Base-by-base conservation (phyloP, 2,888 invertebrate species). In the Gymnoscelis rufifasciata region DNA sequence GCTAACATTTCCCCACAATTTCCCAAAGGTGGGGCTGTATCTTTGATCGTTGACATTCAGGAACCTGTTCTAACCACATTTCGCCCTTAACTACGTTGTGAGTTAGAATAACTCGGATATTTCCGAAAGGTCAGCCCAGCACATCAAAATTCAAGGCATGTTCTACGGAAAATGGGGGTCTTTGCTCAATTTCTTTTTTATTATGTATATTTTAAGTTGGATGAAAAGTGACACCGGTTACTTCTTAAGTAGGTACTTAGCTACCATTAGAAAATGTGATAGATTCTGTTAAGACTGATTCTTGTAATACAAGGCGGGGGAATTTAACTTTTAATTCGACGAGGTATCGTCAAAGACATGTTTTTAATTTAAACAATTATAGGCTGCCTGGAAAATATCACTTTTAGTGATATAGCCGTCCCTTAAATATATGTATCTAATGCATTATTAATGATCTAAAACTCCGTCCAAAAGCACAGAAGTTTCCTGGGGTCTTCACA, bases 71-170 rank as follows among this genome's bases (percentile, higher is more conserved):
- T 33, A 33, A 41, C 31, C 23, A 27, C 44, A 33, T 27, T 30
- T 38, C 36, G 13, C 29, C 35, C n/a, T 11, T 44, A 47, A 44
- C 46, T 33, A 13, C 30, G 48, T 52, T 46, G 42, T 43, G 30
- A 47, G 53, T 51, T 52, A 43, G 41, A 54, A 46, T 56, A 52
- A 48, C 51, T 50, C 45, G 51, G 47, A 45, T 52, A 45, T 59
- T 58, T 56, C 43, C 37, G 38, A 43, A 50, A 49, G 50, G 51
- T 43, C 38, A 37, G 28, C 23, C 38, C 8, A 31, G 33, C 37
- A 43, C 51, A 70, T 75, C 65, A 70, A 68, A 65, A 78, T 77
- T 77, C 78, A 72, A 61, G 60, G 52, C 71, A 58, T 54, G 68
- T 56, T 53, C 54, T 52, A 51, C 60, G 62, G 66, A 62, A 71